Evolutionary conservation across 2,888 invertebrate species (phyloP), one percentile per base, ranked within the genome.

Genomic region (Capitulum mitella): DNA sequence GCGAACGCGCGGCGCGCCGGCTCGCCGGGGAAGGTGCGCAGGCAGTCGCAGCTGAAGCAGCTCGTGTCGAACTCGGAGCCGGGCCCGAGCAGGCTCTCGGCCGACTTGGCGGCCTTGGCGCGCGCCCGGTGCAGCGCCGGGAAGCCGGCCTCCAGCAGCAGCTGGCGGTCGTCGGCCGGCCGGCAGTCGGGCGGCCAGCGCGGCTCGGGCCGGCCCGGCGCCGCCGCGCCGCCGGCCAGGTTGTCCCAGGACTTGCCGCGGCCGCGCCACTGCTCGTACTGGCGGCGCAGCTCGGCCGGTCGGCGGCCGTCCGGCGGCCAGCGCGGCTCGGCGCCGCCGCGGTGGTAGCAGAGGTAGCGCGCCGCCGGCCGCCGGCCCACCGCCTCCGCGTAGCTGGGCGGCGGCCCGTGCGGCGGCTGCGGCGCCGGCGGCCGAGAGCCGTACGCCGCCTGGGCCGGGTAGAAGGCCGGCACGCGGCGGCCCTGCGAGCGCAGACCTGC

Each of bases 181-280:
- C 26, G 16, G n/a, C 40, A 22, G 43, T 22, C 75, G 14, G 22
- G 74, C 1, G n/a, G 29, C 29, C 32, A 10, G 61, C 61, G 32
- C 61, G 29, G 29, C 29, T 10, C 61, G n/a, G 19, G 29, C 29
- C 61, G 29, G 19, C 22, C 16, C 40, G 26, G 22, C 40, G 40
- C 16, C 40, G 26, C 22, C 40, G 40, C 74, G 22, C 10, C 40
- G 43, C 10, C 43, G 16, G 43, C 40, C 79, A 95, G 87, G 86
- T 94, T 94, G 84, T 94, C 94, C 94, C 94, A 94, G 0, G 94
- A 94, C 85, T 94, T 94, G 75, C 75, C 75, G 75, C 75, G 75
- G 19, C 64, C 64, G 64, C 64, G 64, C 64, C 64, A 70, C 64
- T 34, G 64, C 64, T 34, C 64, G 32, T 29, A 32, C n/a, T 29